phyloP scores from a whole-genome alignment of 2,888 invertebrate species.

The Epistrophe grossulariae region DNA sequence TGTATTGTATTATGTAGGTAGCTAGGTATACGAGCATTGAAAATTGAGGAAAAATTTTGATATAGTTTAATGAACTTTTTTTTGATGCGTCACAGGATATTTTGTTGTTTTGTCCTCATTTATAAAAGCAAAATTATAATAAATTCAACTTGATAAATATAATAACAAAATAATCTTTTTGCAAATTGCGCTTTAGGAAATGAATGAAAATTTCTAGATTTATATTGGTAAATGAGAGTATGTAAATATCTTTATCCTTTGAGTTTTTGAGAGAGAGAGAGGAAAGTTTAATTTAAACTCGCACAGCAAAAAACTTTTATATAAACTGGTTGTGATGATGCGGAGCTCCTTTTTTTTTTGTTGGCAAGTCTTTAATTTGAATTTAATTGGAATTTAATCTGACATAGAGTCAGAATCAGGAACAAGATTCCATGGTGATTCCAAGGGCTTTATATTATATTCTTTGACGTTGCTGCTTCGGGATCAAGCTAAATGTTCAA shows the following conservation, averaged over 20 bases:
- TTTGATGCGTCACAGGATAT: constrained; percentile 34
- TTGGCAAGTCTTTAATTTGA: constrained; percentile 59
- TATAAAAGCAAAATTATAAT: constrained; percentile 16
- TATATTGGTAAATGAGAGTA: not conserved
- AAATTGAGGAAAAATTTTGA: constrained; percentile 26
- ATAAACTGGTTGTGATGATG: not conserved
- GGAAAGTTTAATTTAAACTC: constrained; percentile 38
- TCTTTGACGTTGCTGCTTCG: not conserved
- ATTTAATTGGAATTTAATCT: constrained; percentile 61
- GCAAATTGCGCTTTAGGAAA: not conserved
- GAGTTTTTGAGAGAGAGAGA: not conserved
- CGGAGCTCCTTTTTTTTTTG: constrained; percentile 11
- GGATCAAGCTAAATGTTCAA: constrained; percentile 11
- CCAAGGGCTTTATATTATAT: not conserved
- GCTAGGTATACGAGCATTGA: not conserved
- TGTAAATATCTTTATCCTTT: not conserved
- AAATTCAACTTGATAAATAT: constrained; percentile 44
- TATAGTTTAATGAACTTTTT: constrained; percentile 52
- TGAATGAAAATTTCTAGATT: not conserved
- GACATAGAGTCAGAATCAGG: constrained; percentile 11
- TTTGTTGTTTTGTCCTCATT: constrained; percentile 23
- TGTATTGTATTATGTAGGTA: not conserved
- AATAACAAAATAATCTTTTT: constrained; percentile 44
- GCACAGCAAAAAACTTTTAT: not conserved
- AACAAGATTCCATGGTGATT: constrained; percentile 21